Base-by-base conservation (phyloP, 2,888 invertebrate genomes). In the Tuta absoluta region DNA sequence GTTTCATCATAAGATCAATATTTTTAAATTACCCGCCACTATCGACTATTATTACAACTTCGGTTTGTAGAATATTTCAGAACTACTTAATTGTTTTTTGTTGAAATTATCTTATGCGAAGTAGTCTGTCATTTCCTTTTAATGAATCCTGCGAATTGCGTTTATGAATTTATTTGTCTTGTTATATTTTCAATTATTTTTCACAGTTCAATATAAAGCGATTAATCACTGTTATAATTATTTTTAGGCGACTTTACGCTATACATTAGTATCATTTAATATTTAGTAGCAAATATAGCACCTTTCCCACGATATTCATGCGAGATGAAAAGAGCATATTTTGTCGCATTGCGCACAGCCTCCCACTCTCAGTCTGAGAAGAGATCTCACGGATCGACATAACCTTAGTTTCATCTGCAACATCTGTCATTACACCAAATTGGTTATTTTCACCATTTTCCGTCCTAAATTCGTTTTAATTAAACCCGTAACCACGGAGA, bases 281-380 rank as follows among this genome's bases (percentile, higher is more conserved):
- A 1, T 45, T 17, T 3, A n/a, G 14, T 12, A 41, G 12, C 14
- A 33, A 45, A 45, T 45, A 17, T 1, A 45, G n/a, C 45, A 45
- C 45, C 23, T 51, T 19, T 5, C 33, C 49, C 57, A 66, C 63
- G 57, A 28, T 64, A 67, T 66, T 68, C 71, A 33, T 75, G 78
- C 81, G 76, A 81, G 81, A 80, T 79, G 75, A 78, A 75, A 75
- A 78, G 78, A 81, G 76, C 75, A n/a, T n/a, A n/a, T 17, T 78
- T 77, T 91, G 86, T 82, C 91, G 91, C 91, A 91, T 80, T 91
- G 91, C 91, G 91, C 91, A 91, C 90, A 90, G 90, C 91, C 82
- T 90, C 91, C 89, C 81, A 71, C 65, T 69, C 65, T 86, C 88
- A 87, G 89, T 90, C 80, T 79, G 80, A 80, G 87, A 84, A 78